Base-by-base conservation (phyloP, 92 coral and sea anemone species). In the Parazoanthus darwini region DNA sequence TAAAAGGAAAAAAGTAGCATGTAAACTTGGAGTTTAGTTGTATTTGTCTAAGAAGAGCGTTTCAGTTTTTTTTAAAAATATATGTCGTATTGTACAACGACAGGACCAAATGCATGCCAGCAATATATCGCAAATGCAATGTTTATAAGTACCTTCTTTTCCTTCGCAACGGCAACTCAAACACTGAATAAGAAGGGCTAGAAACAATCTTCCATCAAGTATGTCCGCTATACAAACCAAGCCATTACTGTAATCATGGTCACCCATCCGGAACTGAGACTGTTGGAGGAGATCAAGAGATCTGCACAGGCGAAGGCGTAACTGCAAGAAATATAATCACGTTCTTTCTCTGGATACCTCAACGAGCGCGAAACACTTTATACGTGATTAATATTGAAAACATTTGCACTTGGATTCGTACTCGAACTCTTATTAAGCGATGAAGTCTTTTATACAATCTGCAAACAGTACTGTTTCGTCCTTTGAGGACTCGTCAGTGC, bases 161-260 rank as follows among this genome's bases (percentile, higher is more conserved):
- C 11, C 87, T 44, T 83, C 38, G 76, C 78, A 67, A 68, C 26
- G 35, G 59, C 77, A 43, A 10, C 6, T 26, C 3, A 83, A 83
- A n/a, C 87, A 67, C 38, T 83, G 59, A 5, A 36, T 11, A 23
- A 83, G 66, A 46, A 83, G 87, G 1, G 65, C 10, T 18, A 70
- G 66, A 70, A 83, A 83, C 38, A 83, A 51, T 83, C 87, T 68
- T 25, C 87, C 87, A 43, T 83, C 87, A 25, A 83, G 58, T n/a
- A 83, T 25, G 78, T 83, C 87, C 39, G 66, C 87, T 8, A 83
- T 43, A 26, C 36, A 51, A 50, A 14, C 22, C 58, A 83, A 48
- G 43, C n/a, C 87, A 8, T 68, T 23, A 44, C 51, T 68, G 51
- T 43, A 83, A 23, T 70, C 58, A 26, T 13, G 78, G 26, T 70